A percentile compares a stretch with the other conserved stretches of the same genome.
These are phyloP conservation scores for Mallotus villosus DNA, from an alignment of 2,797 vertebrate genomes.

Conservation along the genomic window DNA sequence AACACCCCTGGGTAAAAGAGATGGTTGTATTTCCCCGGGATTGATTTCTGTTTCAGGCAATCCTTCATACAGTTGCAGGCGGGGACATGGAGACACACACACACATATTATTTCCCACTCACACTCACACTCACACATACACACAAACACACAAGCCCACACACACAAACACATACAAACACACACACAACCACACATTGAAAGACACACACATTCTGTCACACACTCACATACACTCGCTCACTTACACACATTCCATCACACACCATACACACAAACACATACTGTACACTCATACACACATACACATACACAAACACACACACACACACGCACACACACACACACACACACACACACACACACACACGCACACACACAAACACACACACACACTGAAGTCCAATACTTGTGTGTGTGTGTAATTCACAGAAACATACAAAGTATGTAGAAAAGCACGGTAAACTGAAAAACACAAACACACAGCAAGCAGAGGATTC, in stretches of 20 bases:
- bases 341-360: background rate
- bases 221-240: background rate
- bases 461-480: background rate
- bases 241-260: background rate
- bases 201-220: background rate
- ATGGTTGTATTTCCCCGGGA: background rate
- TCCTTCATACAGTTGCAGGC: background rate
- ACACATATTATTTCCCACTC: too few relatives aligned
- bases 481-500: background rate
- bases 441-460: background rate
- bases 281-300: background rate
- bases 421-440: background rate
- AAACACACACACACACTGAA: background rate
- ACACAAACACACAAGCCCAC: too few relatives aligned
- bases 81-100: too few relatives aligned
- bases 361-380: background rate
- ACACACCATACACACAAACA: background rate
- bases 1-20: background rate
- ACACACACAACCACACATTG: background rate
- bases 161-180: too few relatives aligned
- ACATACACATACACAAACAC: background rate
- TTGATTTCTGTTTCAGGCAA: background rate
- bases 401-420: background rate
- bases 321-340: background rate
- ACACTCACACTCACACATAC: too few relatives aligned